These are phyloP conservation scores for Melanotaenia pygmaea DNA, from an alignment of 2,797 vertebrate genomes.

Conservation along the genomic window DNA sequence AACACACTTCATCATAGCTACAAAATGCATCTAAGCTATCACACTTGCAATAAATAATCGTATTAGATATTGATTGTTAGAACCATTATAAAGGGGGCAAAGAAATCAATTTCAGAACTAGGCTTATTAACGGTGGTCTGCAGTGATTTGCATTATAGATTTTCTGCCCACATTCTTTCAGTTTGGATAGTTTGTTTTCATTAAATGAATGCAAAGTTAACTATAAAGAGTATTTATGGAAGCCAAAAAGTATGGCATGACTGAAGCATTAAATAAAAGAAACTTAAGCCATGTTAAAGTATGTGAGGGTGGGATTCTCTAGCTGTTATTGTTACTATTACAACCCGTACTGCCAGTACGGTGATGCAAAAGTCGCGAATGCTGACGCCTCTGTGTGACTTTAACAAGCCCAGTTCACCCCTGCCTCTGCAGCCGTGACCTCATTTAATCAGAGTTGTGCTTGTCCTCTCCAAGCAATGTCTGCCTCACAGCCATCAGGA, in stretches of 20 bases:
- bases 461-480: constrained; percentile 36
- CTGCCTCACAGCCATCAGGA: constrained; percentile 64
- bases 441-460: constrained; percentile 67
- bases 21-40: neutral
- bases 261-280: neutral
- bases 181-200: neutral
- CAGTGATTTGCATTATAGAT: constrained; percentile 17
- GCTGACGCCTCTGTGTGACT: constrained; percentile 26
- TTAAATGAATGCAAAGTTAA: neutral
- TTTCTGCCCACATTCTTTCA: constrained; percentile 6
- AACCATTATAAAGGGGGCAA: constrained; percentile 13
- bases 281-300: neutral
- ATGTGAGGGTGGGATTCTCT: constrained; percentile 11
- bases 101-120: constrained; percentile 8
- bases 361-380: constrained; percentile 42
- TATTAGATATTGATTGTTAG: constrained; percentile 6
- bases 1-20: neutral
- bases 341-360: constrained; percentile 7
- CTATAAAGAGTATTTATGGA: neutral
- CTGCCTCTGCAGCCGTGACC: constrained; percentile 61
- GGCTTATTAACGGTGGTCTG: neutral
- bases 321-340: constrained; percentile 19
- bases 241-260: neutral
- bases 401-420: constrained; percentile 33
- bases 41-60: constrained; percentile 16